phyloP scores from a whole-genome alignment of 2,888 invertebrate species.

The Agelastica alni region DNA sequence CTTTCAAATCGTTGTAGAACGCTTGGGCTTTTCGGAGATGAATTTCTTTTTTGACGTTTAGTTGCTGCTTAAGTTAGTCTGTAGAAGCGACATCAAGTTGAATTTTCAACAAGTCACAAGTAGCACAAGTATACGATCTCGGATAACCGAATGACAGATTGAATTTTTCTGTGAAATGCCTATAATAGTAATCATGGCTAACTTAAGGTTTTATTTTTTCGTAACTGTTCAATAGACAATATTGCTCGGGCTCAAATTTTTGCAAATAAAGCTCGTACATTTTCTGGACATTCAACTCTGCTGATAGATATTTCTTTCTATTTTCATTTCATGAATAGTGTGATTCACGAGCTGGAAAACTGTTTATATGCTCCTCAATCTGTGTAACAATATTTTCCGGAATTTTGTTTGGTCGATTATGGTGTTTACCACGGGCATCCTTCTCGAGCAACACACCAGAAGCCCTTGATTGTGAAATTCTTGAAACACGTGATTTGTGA shows the following conservation, averaged over 20 bases:
- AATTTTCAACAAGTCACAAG: slow-evolving; percentile 4
- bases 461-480: not conserved
- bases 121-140: slow-evolving; percentile 12
- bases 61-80: slow-evolving; percentile 5
- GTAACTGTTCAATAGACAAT: not conserved
- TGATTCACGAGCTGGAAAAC: too few species aligned
- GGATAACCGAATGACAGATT: slow-evolving; percentile 10
- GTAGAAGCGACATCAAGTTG: not conserved
- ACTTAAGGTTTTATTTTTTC: slow-evolving; percentile 17
- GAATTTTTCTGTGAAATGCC: not conserved
- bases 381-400: slow-evolving; percentile 12
- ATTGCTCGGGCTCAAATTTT: slow-evolving; percentile 17
- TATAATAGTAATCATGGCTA: slow-evolving; percentile 23
- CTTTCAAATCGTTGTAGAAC: slow-evolving; percentile 10
- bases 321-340: too few species aligned
- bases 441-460: not conserved
- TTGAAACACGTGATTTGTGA: slow-evolving; percentile 5
- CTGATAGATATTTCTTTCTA: slow-evolving; percentile 15
- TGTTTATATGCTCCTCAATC: slow-evolving; percentile 22
- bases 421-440: slow-evolving; percentile 5
- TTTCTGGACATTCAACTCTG: slow-evolving; percentile 21
- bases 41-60: slow-evolving; percentile 9
- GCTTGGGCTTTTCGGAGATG: slow-evolving; percentile 12
- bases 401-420: slow-evolving; percentile 11
- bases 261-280: slow-evolving; percentile 24